A percentile compares a stretch with the other conserved stretches of the same genome.
phyloP scores from a whole-genome alignment of 2,888 invertebrate species.

The Argynnis bischoffii region DNA sequence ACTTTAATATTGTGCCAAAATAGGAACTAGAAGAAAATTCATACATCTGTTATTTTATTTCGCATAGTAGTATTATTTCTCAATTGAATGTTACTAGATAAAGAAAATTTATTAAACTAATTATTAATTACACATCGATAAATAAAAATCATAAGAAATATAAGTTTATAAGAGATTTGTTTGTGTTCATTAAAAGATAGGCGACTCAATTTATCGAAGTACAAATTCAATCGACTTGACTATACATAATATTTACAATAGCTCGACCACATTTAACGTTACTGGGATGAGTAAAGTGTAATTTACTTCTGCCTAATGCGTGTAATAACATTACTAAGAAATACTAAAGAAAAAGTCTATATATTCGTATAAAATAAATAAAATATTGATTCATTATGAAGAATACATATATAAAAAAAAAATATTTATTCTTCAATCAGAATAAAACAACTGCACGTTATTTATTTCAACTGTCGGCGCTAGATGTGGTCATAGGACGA shows the following conservation, averaged over 20 bases:
- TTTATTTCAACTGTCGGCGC: background rate
- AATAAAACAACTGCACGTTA: no score
- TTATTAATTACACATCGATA: background rate
- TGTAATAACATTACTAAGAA: no score
- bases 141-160: slow-evolving; percentile 8
- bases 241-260: slow-evolving; percentile 53
- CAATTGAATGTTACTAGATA: background rate
- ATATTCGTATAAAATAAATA: no score
- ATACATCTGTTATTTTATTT: slow-evolving; percentile 10
- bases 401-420: no score
- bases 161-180: slow-evolving; percentile 1
- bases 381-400: no score
- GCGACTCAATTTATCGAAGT: no score
- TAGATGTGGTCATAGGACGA: slow-evolving; percentile 23
- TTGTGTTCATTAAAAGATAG: no score
- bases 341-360: no score
- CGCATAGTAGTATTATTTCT: no score
- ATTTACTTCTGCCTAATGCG: background rate
- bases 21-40: slow-evolving; percentile 55
- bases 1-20: slow-evolving; percentile 47
- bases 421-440: no score
- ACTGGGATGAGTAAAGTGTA: background rate
- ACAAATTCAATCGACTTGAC: slow-evolving; percentile 47
- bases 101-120: background rate
- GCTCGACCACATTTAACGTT: slow-evolving; percentile 21